Evolutionary conservation across 64 coral and sea anemone species (phyloP), one percentile per base, ranked within the genome.

Genomic region (Exaiptasia diaphana): DNA sequence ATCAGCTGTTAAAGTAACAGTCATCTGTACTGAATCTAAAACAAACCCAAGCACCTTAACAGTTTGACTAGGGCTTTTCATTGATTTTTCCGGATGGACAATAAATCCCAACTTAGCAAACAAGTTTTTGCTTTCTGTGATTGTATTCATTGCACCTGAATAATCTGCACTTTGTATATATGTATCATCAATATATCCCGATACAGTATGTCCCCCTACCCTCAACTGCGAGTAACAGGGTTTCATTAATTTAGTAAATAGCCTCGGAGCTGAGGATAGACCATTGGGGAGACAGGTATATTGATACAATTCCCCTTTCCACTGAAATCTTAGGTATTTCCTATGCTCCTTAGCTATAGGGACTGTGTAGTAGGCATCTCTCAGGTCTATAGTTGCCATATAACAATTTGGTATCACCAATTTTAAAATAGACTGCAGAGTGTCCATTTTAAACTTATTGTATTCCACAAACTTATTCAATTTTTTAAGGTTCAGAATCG

Each of bases 391-490:
- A 11, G 69, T 9, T 25, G 69, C 69, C 69, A 73, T 73, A 73
- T 30, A 73, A 28, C 70, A 46, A 40, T 36, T 50, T 11, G 4
- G 12, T 15, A 41, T 86, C 37, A 77, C 56, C 35, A 78, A 38
- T 50, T 76, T 56, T 4, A 77, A 4, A 64, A 48, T 55, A 29
- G 57, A 64, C 73, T 87, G 50, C 1, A 87, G 43, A 36, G 58
- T 87, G 6, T 87, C 84, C 72, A 87, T 68, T 52, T 87, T 87
- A 67, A 87, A 87, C 35, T 87, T 50, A 68, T 77, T 68, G 30
- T 77, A 78, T 27, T 15, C 63, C 55, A 87, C 73, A 27, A 39
- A 65, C 24, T 74, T 34, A 20, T 86, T 86, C 3, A 65, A 67
- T 10, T 75, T 79, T 39, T 74, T 45, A 20, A 74, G 44, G 6